These are phyloP conservation scores for Euura saliciscinereae DNA, from an alignment of 1,140 invertebrate genomes.

Conservation along the genomic window DNA sequence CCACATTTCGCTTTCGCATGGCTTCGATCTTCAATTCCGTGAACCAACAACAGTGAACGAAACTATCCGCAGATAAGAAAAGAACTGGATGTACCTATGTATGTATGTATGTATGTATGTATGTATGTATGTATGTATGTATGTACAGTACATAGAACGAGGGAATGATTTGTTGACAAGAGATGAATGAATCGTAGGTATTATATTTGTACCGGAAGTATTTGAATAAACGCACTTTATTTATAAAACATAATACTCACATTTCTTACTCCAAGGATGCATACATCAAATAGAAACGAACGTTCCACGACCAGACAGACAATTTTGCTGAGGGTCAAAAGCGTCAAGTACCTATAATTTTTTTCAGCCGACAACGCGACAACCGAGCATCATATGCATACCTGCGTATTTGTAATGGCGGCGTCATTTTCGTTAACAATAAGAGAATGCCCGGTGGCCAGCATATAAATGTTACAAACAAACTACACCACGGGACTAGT, in stretches of 20 bases:
- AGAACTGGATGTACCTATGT: no score
- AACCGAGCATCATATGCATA: background rate
- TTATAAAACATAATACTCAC: slow-evolving; percentile 4
- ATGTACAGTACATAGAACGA: background rate
- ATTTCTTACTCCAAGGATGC: background rate
- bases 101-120: background rate
- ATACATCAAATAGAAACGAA: background rate
- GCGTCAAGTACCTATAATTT: background rate
- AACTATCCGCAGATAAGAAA: no score
- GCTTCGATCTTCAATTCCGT: no score
- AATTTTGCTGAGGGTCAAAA: background rate
- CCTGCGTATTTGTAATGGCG: background rate
- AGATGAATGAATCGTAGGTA: background rate
- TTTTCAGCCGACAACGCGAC: background rate
- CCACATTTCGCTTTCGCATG: no score
- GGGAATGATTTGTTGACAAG: no score
- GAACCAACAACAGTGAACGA: no score
- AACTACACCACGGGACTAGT: no score
- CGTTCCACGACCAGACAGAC: no score
- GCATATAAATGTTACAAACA: no score
- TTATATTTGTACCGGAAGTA: background rate
- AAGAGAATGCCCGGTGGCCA: no score
- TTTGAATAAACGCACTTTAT: background rate
- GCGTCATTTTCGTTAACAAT: no score
- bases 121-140: background rate